Evolutionary conservation across 2,113 vertebrate species (phyloP).

Genomic region (Xenopus laevis): DNA sequence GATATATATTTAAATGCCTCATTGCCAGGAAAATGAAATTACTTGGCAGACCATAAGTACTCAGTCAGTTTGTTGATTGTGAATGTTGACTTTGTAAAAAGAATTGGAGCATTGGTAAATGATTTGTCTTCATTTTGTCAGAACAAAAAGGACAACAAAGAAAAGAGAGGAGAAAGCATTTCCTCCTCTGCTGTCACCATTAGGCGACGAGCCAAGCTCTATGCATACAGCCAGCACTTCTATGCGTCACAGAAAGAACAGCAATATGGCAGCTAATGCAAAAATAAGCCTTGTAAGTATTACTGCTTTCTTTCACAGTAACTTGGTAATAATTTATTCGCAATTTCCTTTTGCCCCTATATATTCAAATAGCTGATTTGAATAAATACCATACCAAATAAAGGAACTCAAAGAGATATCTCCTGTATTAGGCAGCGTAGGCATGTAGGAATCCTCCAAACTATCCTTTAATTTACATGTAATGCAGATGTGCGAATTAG

Average conservation of each 20-base stretch:
- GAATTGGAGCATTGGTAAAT: neutral
- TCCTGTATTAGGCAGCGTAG: too few species aligned
- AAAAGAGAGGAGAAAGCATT: conserved; percentile 85
- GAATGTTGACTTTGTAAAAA: conserved; percentile 11
- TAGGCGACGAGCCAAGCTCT: conserved; percentile 69
- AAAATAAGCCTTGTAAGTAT: conserved; percentile 78
- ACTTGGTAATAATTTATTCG: too few species aligned
- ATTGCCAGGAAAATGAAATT: neutral
- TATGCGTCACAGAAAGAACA: conserved; percentile 79
- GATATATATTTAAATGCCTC: neutral
- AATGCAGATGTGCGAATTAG: too few species aligned
- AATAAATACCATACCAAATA: too few species aligned
- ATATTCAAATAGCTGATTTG: too few species aligned
- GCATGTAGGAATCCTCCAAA: too few species aligned
- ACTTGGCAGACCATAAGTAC: neutral
- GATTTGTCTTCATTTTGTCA: conserved; percentile 44
- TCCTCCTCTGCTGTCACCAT: conserved; percentile 84
- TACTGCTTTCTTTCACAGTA: too few species aligned
- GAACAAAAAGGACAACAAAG: conserved; percentile 77
- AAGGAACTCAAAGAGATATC: too few species aligned
- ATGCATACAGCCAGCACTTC: conserved; percentile 61
- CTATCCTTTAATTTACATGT: too few species aligned
- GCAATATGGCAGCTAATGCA: conserved; percentile 73
- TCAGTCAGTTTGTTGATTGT: conserved; percentile 9
- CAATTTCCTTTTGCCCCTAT: too few species aligned